Evolutionary conservation across 2,888 invertebrate species (phyloP), one percentile per base, ranked within the genome.

Genomic region (Ophioninae sp.): DNA sequence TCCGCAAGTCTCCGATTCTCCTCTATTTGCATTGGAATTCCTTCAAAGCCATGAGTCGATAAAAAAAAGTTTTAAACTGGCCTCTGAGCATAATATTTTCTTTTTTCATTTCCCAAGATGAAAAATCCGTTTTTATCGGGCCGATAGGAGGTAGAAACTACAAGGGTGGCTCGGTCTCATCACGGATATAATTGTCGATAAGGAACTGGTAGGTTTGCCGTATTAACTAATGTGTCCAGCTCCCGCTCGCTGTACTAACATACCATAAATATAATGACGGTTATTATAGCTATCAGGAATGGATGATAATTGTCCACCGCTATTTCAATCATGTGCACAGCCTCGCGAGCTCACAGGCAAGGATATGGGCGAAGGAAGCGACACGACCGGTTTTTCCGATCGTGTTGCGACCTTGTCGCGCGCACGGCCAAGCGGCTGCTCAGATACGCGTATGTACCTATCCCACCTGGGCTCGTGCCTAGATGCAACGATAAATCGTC

Each of bases 361-460:
- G 41, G n/a, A 51, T 44, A 71, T 30, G 72, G 23, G 64, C 64
- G 56, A 67, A 71, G 17, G 37, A 30, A 65, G 63, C 44, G 8
- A 56, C 58, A 67, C 69, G 80, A 83, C 79, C 80, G 81, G 84
- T 81, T 83, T 81, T 84, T 82, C 76, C 79, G 82, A 84, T 81
- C 59, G 22, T 71, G 73, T 76, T 82, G 78, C 72, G 74, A 79
- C 74, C 85, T 76, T 76, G 75, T 81, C 63, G 65, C 67, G 79
- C 81, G 64, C 77, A 80, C 61, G 71, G 9, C 17, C 1, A 9
- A 13, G 6, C 44, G n/a, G 37, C 10, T 58, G 51, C 56, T 59
- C 23, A 22, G 51, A 51, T 51, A 51, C 10, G 51, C 69, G 10
- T 56, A n/a, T 13, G 56, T 23, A 10, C n/a, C 20, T 23, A 10